Evolutionary conservation across 2,797 vertebrate genomes (phyloP).

Genomic region (Myripristis murdjan): DNA sequence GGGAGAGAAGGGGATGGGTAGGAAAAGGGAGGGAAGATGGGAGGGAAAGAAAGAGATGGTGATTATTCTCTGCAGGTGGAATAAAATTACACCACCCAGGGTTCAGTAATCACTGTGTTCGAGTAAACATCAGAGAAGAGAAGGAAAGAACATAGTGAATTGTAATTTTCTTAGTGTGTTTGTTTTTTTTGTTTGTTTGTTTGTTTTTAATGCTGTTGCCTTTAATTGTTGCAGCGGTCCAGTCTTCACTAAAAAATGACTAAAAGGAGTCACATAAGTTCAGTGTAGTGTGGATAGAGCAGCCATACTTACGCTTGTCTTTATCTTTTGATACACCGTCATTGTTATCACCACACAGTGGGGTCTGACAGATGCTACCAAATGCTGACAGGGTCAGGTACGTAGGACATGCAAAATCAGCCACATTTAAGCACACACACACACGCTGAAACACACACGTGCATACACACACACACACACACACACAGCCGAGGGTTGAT

Average conservation of each 20-base stretch:
- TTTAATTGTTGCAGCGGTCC: conserved; percentile 2
- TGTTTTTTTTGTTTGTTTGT: neutral
- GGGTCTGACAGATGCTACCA: conserved; percentile 65
- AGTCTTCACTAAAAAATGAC: too few relatives aligned
- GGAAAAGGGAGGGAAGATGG: conserved; percentile 19
- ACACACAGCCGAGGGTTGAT: conserved; percentile 40
- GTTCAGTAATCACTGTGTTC: conserved; percentile 53
- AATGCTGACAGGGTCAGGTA: conserved; percentile 59
- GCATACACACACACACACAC: conserved; percentile 17
- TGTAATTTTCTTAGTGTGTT: conserved; percentile 34
- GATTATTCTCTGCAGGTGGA: conserved; percentile 65
- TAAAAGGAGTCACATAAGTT: conserved; percentile 9
- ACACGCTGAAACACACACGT: conserved; percentile 6
- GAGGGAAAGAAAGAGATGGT: conserved; percentile 45
- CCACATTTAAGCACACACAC: conserved; percentile 10
- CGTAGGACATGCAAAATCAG: conserved; percentile 15
- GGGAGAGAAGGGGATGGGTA: neutral
- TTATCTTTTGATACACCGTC: conserved; percentile 41
- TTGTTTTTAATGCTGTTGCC: conserved; percentile 21
- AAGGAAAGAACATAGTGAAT: conserved; percentile 43
- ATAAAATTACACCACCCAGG: conserved; percentile 53
- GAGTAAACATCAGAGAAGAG: conserved; percentile 43
- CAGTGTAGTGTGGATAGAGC: neutral
- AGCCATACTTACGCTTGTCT: conserved; percentile 12
- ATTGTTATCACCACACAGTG: conserved; percentile 31